These are phyloP conservation scores for Anas bahamensis DNA, from an alignment of 2,797 vertebrate genomes.

Conservation along the genomic window DNA sequence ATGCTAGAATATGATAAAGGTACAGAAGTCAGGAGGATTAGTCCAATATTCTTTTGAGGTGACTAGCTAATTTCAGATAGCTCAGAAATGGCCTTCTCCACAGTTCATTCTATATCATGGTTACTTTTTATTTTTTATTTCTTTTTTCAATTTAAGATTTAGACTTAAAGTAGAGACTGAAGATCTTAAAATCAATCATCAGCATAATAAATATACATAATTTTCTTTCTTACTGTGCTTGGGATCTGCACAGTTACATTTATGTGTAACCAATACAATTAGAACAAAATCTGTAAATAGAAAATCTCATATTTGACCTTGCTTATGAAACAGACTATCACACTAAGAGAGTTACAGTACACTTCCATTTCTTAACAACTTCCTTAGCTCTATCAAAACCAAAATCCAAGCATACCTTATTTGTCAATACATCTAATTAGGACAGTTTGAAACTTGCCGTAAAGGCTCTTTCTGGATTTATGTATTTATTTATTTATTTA, in stretches of 20 bases:
- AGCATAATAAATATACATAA: background rate
- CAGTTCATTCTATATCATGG: background rate
- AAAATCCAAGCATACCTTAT: fast-evolving
- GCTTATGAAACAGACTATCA: background rate
- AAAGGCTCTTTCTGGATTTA: background rate
- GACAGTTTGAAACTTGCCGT: background rate
- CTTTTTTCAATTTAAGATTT: background rate
- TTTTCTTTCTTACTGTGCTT: background rate
- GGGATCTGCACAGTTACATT: background rate
- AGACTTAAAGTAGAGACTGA: background rate
- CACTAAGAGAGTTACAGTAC: background rate
- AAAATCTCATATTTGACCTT: background rate
- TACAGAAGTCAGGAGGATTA: background rate
- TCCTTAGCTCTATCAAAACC: background rate
- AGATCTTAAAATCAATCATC: background rate
- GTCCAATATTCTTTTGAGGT: background rate
- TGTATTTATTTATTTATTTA: background rate
- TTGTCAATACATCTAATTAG: background rate
- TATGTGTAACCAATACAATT: fast-evolving
- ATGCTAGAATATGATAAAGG: background rate
- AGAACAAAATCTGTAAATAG: background rate
- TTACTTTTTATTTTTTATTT: background rate
- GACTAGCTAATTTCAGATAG: background rate
- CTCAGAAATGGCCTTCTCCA: background rate
- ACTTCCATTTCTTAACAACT: background rate